These are phyloP conservation scores for Rugalucina vietnamica DNA, from an alignment of 2,888 invertebrate genomes.

Conservation along the genomic window DNA sequence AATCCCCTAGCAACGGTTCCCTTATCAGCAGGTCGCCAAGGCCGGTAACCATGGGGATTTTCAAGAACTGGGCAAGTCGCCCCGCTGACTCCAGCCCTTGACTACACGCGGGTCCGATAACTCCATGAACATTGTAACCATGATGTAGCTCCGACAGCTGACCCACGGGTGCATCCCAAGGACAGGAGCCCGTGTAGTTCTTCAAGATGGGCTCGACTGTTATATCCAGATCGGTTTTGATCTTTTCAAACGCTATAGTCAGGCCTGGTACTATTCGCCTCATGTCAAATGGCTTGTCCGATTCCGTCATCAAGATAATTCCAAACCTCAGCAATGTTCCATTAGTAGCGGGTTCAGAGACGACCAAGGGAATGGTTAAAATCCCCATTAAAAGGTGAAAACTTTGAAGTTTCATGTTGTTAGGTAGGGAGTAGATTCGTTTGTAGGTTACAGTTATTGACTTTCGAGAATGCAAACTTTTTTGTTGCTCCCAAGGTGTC, in stretches of 20 bases:
- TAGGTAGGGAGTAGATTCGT: too few species aligned
- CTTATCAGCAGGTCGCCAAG: conserved; percentile 65
- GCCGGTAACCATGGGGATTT: conserved; percentile 65
- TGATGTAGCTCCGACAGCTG: conserved; percentile 64
- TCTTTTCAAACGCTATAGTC: conserved; percentile 59
- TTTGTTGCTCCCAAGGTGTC: too few species aligned
- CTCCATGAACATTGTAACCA: conserved; percentile 51
- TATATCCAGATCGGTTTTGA: conserved; percentile 41
- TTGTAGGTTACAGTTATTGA: too few species aligned
- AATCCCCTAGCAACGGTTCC: conserved; percentile 41
- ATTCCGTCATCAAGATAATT: conserved; percentile 65
- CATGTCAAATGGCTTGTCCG: conserved; percentile 66
- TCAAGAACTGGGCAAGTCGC: conserved; percentile 60
- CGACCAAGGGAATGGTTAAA: too few species aligned
- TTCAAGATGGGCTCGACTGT: conserved; percentile 45
- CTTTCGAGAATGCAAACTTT: too few species aligned
- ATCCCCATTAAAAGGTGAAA: too few species aligned
- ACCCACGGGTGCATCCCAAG: conserved; percentile 64
- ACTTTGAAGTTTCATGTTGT: too few species aligned
- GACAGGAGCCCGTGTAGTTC: conserved; percentile 63
- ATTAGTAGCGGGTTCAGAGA: too few species aligned
- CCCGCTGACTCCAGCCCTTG: conserved; percentile 62
- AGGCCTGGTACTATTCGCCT: conserved; percentile 64
- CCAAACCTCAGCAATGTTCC: conserved; percentile 60
- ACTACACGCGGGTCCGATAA: conserved; percentile 70